Base-by-base conservation (phyloP, 1,140 invertebrate genomes). In the Drosophila biarmipes region DNA sequence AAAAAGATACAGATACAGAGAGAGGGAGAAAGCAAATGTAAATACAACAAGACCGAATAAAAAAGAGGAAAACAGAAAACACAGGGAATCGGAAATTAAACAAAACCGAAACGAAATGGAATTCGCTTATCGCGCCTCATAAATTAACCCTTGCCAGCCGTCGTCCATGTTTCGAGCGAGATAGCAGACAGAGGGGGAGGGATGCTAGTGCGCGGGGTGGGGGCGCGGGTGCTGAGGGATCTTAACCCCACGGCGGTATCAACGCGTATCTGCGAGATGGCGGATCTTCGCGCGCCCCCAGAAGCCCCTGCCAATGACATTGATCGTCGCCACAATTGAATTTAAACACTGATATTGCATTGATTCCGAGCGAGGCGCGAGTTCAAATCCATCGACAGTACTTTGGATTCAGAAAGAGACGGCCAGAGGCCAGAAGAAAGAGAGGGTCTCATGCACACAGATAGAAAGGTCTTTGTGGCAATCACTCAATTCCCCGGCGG, bases 121-220 rank as follows among this genome's bases (percentile, higher is more conserved):
- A 87, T 87, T 87, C 84, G 82, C 82, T 87, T 87, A 87, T 87
- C 82, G 82, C 82, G 82, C 84, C 82, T 89, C 82, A 89, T 87
- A 87, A 87, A 87, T 87, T 87, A 89, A 87, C 82, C 78, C 82
- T 89, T 77, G 85, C 62, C 84, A 82, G 84, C 82, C 69, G 73
- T 66, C 78, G 74, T 69, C 64, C 67, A 71, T 71, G 67, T 56
- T 56, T 14, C 59, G 45, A 63, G 58, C 2, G 58, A 35, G 52
- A 55, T 37, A 35, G 55, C 29, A 51, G 48, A 51, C 29, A 19
- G 48, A 51, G 27, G 8, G 42, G 29, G 46, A 31, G 42, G 42
- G 46, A 31, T 57, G 55, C 19, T 27, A 14, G 55, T 42, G 54
- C 29, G 29, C 11, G 46, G 45, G 45, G 11, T 6, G 40, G 40